A percentile compares a stretch with the other conserved stretches of the same genome.
phyloP scores from a whole-genome alignment of 1,140 invertebrate genomes.

The Drosophila teissieri region DNA sequence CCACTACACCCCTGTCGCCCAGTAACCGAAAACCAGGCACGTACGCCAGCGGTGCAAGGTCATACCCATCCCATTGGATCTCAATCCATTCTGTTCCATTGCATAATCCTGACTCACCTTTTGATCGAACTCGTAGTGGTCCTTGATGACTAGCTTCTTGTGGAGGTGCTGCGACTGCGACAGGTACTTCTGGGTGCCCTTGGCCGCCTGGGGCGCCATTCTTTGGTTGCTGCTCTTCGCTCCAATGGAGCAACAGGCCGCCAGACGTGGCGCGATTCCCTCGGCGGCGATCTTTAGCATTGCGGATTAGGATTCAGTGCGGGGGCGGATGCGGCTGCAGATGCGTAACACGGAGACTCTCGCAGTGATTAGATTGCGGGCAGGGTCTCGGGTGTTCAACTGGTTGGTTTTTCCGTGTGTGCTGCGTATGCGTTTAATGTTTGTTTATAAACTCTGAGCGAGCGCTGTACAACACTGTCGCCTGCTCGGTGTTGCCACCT shows the following conservation, averaged over 20 bases:
- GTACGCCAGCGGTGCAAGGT: slow-evolving; percentile 51
- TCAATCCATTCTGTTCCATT: slow-evolving; percentile 24
- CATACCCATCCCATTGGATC: neutral
- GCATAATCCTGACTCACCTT: slow-evolving; percentile 73
- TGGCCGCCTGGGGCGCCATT: slow-evolving; percentile 48
- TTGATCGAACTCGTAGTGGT: slow-evolving; percentile 84
- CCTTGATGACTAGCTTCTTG: slow-evolving; percentile 78
- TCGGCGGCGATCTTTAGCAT: slow-evolving; percentile 79
- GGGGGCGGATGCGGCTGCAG: neutral
- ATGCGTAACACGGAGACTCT: slow-evolving; percentile 1
- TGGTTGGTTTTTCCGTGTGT: slow-evolving; percentile 14
- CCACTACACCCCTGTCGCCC: neutral
- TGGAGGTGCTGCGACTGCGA: slow-evolving; percentile 61
- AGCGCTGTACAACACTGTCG: neutral
- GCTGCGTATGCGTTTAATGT: slow-evolving; percentile 21
- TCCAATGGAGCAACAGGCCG: slow-evolving; percentile 59
- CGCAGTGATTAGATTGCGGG: slow-evolving; percentile 20
- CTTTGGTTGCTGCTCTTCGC: slow-evolving; percentile 56
- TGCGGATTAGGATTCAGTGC: neutral
- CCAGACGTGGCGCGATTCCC: slow-evolving; percentile 66
- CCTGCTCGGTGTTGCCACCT: neutral
- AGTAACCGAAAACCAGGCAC: slow-evolving; percentile 35
- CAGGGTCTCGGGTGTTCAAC: slow-evolving; percentile 4
- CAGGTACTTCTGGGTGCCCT: slow-evolving; percentile 67
- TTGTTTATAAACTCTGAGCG: slow-evolving; percentile 41